A percentile compares a stretch with the other conserved stretches of the same genome.
These are phyloP conservation scores for Silurus asotus DNA, from an alignment of 2,113 vertebrate species.

Conservation along the genomic window DNA sequence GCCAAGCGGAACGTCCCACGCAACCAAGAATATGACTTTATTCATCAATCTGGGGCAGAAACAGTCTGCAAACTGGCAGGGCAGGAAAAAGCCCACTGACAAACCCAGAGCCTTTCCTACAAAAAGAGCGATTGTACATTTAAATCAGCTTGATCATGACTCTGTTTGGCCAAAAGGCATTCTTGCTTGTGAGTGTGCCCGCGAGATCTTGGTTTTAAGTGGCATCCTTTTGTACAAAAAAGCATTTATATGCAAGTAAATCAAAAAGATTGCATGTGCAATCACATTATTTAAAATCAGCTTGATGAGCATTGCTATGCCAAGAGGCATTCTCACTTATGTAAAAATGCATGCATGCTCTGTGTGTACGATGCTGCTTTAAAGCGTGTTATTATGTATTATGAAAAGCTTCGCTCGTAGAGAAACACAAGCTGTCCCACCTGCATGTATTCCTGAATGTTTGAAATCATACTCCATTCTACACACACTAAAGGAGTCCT, in stretches of 20 bases:
- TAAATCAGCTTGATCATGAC: neutral
- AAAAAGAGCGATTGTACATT: neutral
- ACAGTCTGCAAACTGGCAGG: slow-evolving; percentile 67
- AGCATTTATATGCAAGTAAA: neutral
- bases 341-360: no score
- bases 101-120: slow-evolving; percentile 52
- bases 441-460: neutral
- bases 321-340: neutral
- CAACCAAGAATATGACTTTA: slow-evolving; percentile 76
- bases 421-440: neutral
- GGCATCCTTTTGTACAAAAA: neutral
- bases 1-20: slow-evolving; percentile 76
- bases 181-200: neutral
- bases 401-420: neutral
- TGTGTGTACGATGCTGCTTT: neutral
- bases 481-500: neutral
- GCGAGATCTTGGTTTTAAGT: neutral
- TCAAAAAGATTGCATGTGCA: neutral
- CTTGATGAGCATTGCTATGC: neutral
- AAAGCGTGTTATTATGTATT: neutral
- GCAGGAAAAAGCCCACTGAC: slow-evolving; percentile 66
- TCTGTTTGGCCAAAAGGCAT: neutral
- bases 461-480: slow-evolving; percentile 4
- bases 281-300: neutral
- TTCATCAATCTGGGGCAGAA: slow-evolving; percentile 76